Percentiles rank a stretch among this genome's conserved stretches.
These are phyloP conservation scores for Drosophila gunungcola DNA, from an alignment of 1,140 invertebrate species.

Conservation along the genomic window DNA sequence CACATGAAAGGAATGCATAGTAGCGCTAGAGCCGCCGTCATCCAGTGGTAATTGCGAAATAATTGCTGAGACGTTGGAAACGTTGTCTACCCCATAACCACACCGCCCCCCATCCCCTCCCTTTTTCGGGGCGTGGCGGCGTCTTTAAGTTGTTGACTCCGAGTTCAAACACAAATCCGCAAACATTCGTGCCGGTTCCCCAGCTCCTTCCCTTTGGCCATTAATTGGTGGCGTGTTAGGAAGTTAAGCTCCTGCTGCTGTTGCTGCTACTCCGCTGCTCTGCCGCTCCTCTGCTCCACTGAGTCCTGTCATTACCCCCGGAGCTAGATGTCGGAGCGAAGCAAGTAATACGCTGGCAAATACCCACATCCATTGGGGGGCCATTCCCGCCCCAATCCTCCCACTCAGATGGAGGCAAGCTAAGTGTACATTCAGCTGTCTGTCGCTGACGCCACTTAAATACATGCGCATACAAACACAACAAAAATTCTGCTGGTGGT, in stretches of 20 bases:
- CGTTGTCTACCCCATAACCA: constrained; percentile 3
- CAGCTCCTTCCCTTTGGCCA: constrained; percentile 14
- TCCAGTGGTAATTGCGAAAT: constrained; percentile 40
- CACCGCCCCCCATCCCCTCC: not conserved
- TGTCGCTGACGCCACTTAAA: constrained; percentile 63
- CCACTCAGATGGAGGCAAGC: constrained; percentile 30
- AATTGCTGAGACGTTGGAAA: constrained; percentile 40
- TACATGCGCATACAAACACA: constrained; percentile 51
- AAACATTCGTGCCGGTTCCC: constrained; percentile 43
- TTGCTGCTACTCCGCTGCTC: constrained; percentile 14
- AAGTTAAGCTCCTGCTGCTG: constrained; percentile 58
- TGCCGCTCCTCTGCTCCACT: constrained; percentile 42
- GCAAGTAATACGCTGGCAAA: constrained; percentile 62
- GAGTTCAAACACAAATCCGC: constrained; percentile 63
- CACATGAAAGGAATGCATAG: constrained; percentile 16
- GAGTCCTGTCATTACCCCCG: constrained; percentile 56
- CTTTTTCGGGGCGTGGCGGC: constrained; percentile 32
- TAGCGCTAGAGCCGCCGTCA: constrained; percentile 21
- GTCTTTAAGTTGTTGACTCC: constrained; percentile 56
- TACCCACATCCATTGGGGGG: constrained; percentile 15
- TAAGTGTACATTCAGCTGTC: constrained; percentile 65
- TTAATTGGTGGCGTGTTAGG: constrained; percentile 66
- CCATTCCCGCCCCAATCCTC: not conserved
- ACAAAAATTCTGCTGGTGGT: constrained; percentile 9
- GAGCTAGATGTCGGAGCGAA: constrained; percentile 49